Evolutionary conservation across 2,113 vertebrate species (phyloP), one percentile per base, ranked within the genome.

Genomic region (Tragelaphus buxtoni): DNA sequence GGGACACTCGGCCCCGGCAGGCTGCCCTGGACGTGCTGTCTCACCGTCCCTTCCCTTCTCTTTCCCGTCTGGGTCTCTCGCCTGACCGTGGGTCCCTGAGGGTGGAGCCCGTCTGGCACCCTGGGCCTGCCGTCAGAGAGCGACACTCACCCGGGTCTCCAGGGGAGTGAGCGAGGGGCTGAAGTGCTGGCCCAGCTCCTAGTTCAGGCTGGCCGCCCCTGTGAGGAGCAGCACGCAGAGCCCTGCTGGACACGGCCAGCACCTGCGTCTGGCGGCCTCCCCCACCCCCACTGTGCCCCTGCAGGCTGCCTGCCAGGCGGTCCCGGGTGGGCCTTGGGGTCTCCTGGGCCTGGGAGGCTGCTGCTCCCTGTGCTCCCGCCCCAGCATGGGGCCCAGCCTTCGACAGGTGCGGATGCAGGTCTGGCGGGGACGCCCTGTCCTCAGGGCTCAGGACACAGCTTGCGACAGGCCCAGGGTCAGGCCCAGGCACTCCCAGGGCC

Each of bases 141-240:
- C 2, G 1, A 16, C 3, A 39, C 26, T 55, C 65, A 4, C 4
- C 2, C 28, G 22, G 22, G 3, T 24, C 17, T 28, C 53, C 45
- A 2, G 2, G 22, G 13, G 20, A 3, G 4, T 3, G 2, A 42
- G 11, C 0, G 2, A 17, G 56, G 0, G 2, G 2, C 9, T 1
- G 22, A 20, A 32, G 13, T 3, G 1, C 13, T 14, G 4, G 0
- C 3, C 7, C 63, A 3, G 51, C 12, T 26, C 24, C 72, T 0
- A 0, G 2, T 5, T 4, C 49, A 5, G 5, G 20, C 13, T 0
- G 1, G n/a, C 16, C 7, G 0, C 22, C 32, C 35, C 30, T 9
- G 7, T 10, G 82, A 16, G 7, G 7, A 51, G n/a, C 58, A 35
- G 80, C 16, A 0, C 4, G 30, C 18, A 24, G 39, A 13, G 30